Base-by-base conservation (phyloP, 2,888 invertebrate genomes). In the Meganola albula region DNA sequence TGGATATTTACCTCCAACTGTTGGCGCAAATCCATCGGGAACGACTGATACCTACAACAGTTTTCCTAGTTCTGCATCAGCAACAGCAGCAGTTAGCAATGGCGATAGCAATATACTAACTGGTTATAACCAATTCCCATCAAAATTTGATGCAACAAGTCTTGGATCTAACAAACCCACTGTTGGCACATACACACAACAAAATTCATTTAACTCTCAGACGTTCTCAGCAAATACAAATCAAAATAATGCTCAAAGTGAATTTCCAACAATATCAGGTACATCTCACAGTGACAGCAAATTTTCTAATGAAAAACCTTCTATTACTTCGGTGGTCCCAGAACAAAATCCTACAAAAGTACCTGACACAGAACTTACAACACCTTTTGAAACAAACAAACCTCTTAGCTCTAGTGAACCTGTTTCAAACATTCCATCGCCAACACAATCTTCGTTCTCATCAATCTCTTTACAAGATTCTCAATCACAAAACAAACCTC, bases 301-400 rank as follows among this genome's bases (percentile, higher is more conserved):
- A 16, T 16, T 5, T 16, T 16, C 16, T 16, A 16, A 16, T 16
- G 16, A 40, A 23, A 48, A 58, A 33, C 30, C 46, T 12, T 33
- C 28, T 34, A 27, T 34, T n/a, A 35, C 24, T 14, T 38, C 34
- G 25, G 24, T 27, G 36, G 37, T 44, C 6, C 16, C 16, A 14
- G 40, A 35, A 12, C 60, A 53, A 34, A 44, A 51, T 12, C 53
- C 63, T 3, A 68, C 69, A 3, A 51, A 54, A 28, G 47, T 63
- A 23, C 74, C 74, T 14, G 48, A 58, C 23, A 57, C 48, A 34
- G 72, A 67, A 41, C 47, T 72, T 14, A 67, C 69, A 5, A 73
- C 71, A 26, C 73, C 74, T 10, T 58, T 73, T 7, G 69, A 65
- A 50, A 40, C 58, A 1, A 55, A 37, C 27, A 41, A 49, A 24